Evolutionary conservation across 2,113 vertebrate genomes (phyloP), one percentile per base, ranked within the genome.

Genomic region (Rhadina sibilatrix): DNA sequence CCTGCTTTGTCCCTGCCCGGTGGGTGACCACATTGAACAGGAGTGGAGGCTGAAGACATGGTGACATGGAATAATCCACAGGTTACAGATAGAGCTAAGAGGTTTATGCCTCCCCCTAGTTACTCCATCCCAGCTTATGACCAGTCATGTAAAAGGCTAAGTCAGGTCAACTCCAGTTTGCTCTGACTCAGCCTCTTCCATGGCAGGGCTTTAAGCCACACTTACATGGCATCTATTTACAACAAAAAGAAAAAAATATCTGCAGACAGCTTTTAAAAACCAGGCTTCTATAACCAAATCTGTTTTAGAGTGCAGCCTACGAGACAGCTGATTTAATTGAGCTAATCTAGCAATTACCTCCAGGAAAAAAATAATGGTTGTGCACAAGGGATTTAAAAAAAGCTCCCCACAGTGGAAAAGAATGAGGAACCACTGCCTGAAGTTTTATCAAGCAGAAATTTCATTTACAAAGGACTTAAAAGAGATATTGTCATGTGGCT

Each of bases 291-390:
- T 42, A 83, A 72, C 42, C 22, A 75, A 89, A 78, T 70, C 42
- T 52, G 44, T 56, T 78, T 85, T 82, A 79, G 52, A 79, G 28
- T 11, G 19, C 94, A 90, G 65, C 90, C 90, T 91, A 63, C 1
- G 3, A 90, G 66, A 83, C 57, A 93, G 82, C 37, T 94, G 88
- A 88, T 83, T 57, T 85, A 87, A 59, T 69, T 80, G 53, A 92
- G 82, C 31, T 90, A 83, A 85, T 79, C 44, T 71, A 65, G n/a
- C 28, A 79, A 65, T 57, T 85, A 80, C 28, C 13, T 86, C 46
- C 59, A 79, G 53, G 42, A 53, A 54, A 49, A 71, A 63, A 85
- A 89, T 47, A 56, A 5, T 11, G 23, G 63, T 71, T 90, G 37
- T 70, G 46, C 78, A 65, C 35, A 24, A 11, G 23, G 30, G 20